Evolutionary conservation across 2,113 vertebrate genomes (phyloP), one percentile per base, ranked within the genome.

Genomic region (Myxocyprinus asiaticus): DNA sequence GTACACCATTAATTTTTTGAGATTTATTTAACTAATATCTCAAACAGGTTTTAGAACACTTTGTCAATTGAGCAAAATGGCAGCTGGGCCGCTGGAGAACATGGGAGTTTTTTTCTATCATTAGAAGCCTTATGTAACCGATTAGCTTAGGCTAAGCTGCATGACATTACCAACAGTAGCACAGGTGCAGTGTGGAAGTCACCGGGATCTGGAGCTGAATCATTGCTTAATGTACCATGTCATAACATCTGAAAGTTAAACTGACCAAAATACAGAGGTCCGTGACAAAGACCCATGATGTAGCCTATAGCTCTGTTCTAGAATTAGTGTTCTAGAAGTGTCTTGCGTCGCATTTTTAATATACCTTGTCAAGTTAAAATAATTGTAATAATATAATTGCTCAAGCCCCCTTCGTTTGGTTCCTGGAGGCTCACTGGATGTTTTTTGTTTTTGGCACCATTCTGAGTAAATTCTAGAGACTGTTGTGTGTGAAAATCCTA

Each of bases 61-160:
- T 48, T 22, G 42, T 7, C 33, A 72, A 51, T 44, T 15, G 14
- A 51, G 17, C 6, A 22, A 43, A 50, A 33, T 43, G 45, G 62
- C 56, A 59, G 69, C 73, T 59, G 47, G 33, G 69, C 48, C 7
- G 50, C 43, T n/a, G 22, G 62, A 14, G 48, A 76, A 53, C 48
- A 44, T 74, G 14, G 69, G 55, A 59, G 9, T 82, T 66, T 84
- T 69, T 69, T 67, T 81, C 79, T 82, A 70, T 85, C 83, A 73
- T 83, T 81, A 79, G 87, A 59, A 76, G 78, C 59, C 85, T 84
- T 65, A 79, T 63, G 81, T 76, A 79, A 86, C 69, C 78, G 73
- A 87, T 86, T 85, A 84, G 86, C 87, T 87, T 88, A 90, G 88
- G 88, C 87, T 85, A 61, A 70, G 62, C 65, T 84, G 70, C n/a